Conservation (phyloP, 2,888 invertebrate genomes). For the Anarsia innoxiella region DNA sequence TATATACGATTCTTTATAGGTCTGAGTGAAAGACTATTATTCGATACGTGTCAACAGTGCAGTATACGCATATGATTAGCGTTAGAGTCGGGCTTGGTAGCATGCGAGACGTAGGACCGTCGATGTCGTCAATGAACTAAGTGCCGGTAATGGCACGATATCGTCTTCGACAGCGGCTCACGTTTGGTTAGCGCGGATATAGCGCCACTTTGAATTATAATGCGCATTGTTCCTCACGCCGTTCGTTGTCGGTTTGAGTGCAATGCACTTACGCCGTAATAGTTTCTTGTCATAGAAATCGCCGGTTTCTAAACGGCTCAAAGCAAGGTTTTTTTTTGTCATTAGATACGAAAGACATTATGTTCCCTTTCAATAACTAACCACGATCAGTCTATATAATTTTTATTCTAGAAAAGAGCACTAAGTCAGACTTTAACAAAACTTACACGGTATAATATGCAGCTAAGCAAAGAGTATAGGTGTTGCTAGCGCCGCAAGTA, state of each 20-base stretch:
- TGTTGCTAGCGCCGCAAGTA: constrained; percentile 5
- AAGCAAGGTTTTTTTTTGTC: no score
- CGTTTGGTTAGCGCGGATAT: constrained; percentile 67
- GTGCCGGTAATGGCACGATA: constrained; percentile 27
- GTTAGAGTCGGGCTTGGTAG: background rate
- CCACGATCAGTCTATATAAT: no score
- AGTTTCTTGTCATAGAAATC: constrained; percentile 66
- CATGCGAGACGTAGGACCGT: constrained; percentile 14
- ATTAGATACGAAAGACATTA: no score
- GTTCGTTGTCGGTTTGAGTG: constrained; percentile 57
- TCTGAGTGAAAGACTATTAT: no score
- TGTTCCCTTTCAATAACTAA: no score
- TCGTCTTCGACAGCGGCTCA: constrained; percentile 42
- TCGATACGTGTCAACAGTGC: no score
- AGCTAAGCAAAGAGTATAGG: no score
- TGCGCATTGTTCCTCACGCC: constrained; percentile 63
- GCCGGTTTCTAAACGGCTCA: constrained; percentile 43
- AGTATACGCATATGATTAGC: no score
- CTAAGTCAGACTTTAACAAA: no score
- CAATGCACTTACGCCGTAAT: constrained; percentile 68
- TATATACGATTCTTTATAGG: no score
- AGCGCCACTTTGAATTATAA: constrained; percentile 70
- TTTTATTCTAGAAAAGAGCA: no score
- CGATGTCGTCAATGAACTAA: constrained; percentile 34
- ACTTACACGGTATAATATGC: no score